A percentile compares a stretch with the other conserved stretches of the same genome.
Evolutionary conservation across 2,113 vertebrate species (phyloP).

Genomic region (Pogona vitticeps): DNA sequence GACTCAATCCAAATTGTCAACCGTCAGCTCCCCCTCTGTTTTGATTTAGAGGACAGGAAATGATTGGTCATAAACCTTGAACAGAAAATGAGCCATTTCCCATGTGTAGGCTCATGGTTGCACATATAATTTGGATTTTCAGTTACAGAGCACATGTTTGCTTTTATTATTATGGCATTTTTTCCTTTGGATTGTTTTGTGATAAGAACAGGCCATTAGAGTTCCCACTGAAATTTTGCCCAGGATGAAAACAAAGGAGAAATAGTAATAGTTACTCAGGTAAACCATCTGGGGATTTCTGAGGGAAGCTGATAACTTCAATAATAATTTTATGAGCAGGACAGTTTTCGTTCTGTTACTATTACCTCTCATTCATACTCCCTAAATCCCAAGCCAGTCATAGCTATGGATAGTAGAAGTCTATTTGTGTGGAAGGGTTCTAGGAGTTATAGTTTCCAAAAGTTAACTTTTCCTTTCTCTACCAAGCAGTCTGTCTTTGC

Average conservation of each 20-base stretch:
- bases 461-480: too few species aligned
- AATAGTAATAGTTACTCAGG: background rate
- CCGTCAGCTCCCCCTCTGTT: background rate
- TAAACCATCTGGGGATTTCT: background rate
- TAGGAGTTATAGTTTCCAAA: too few species aligned
- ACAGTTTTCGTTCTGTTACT: too few species aligned
- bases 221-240: background rate
- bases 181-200: background rate
- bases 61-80: background rate
- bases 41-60: background rate
- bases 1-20: background rate
- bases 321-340: background rate
- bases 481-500: too few species aligned
- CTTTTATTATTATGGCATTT: background rate
- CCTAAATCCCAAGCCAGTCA: too few species aligned
- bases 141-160: background rate
- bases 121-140: background rate
- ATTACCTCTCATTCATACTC: too few species aligned
- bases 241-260: background rate
- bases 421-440: too few species aligned
- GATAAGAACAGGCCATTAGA: background rate
- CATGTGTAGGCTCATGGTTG: background rate
- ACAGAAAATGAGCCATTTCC: background rate
- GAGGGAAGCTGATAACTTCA: background rate
- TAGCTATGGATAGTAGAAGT: too few species aligned